Conservation (phyloP, 1,140 invertebrate genomes). For the Drosophila auraria region DNA sequence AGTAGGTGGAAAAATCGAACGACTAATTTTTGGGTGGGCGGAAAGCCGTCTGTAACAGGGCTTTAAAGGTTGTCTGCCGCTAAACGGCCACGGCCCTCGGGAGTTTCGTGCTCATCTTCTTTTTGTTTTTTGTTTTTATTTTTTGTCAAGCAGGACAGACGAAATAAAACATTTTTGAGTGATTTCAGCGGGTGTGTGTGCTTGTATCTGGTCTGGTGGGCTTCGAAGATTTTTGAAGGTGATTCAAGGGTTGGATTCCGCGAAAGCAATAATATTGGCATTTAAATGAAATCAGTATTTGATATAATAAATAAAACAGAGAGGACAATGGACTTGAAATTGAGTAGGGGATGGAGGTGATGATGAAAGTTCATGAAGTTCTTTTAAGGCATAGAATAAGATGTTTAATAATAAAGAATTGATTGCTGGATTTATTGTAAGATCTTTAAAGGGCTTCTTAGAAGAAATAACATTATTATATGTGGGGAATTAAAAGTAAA, state of each 20-base stretch:
- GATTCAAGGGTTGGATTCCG: constrained; percentile 25
- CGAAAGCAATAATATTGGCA: constrained; percentile 25
- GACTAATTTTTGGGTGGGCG: constrained; percentile 21
- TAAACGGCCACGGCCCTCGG: constrained; percentile 65
- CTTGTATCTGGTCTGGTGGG: constrained; percentile 37
- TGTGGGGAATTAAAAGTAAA: not conserved
- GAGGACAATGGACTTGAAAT: not conserved
- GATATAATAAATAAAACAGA: constrained; percentile 1
- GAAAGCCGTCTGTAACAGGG: constrained; percentile 18
- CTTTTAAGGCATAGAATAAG: too few species aligned
- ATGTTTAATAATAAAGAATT: too few species aligned
- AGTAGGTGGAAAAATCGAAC: constrained; percentile 24
- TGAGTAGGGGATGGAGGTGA: not conserved
- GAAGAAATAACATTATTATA: too few species aligned
- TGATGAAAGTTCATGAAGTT: too few species aligned
- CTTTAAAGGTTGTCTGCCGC: constrained; percentile 74
- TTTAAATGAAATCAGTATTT: constrained; percentile 20
- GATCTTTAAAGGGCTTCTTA: too few species aligned
- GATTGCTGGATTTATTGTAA: too few species aligned
- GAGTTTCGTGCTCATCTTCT: constrained; percentile 34
- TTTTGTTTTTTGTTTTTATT: constrained; percentile 5
- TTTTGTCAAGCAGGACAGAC: constrained; percentile 19
- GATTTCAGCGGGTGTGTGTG: constrained; percentile 50
- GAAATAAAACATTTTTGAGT: constrained; percentile 62
- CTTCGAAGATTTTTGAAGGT: constrained; percentile 10